Conservation (phyloP, 2,888 invertebrate genomes). For the Alcis repandata region DNA sequence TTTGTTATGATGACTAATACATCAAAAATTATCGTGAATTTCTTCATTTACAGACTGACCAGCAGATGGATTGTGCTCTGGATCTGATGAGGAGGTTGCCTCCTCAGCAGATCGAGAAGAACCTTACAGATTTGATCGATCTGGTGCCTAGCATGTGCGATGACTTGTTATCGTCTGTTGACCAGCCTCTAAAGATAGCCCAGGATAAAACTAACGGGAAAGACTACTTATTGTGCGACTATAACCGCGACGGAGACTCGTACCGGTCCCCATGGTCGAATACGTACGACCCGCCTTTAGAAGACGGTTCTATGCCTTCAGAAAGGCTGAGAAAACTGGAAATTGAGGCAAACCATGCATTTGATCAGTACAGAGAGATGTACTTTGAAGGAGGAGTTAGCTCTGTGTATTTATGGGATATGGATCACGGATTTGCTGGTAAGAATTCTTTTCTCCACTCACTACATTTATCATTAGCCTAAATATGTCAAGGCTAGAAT, state of each 20-base stretch:
- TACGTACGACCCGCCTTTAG: conserved; percentile 98
- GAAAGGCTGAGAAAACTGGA: conserved; percentile 98
- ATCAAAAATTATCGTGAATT: conserved; percentile 57
- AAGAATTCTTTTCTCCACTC: conserved; percentile 24
- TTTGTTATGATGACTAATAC: conserved; percentile 84
- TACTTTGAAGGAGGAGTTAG: conserved; percentile 99
- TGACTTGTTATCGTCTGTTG: conserved; percentile 98
- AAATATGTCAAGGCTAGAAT: background rate
- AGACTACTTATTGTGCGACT: conserved; percentile 99
- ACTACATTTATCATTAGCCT: conserved; percentile 4
- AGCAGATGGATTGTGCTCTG: conserved; percentile 99
- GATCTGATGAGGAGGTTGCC: conserved; percentile 99
- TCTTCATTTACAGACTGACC: conserved; percentile 90
- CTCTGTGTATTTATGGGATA: conserved; percentile 99
- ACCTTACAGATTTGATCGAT: conserved; percentile 98
- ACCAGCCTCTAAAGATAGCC: conserved; percentile 99
- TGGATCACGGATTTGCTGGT: conserved; percentile 99
- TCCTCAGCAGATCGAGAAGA: conserved; percentile 99
- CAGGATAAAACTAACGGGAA: conserved; percentile 97
- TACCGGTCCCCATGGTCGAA: conserved; percentile 99
- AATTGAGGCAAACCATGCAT: conserved; percentile 99
- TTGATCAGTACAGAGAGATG: conserved; percentile 99
- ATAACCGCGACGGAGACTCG: conserved; percentile 99
- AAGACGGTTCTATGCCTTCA: conserved; percentile 99
- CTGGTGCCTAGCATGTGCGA: conserved; percentile 98